Conservation (phyloP, 2,888 invertebrate species). For the Megaustenia siamemsis region DNA sequence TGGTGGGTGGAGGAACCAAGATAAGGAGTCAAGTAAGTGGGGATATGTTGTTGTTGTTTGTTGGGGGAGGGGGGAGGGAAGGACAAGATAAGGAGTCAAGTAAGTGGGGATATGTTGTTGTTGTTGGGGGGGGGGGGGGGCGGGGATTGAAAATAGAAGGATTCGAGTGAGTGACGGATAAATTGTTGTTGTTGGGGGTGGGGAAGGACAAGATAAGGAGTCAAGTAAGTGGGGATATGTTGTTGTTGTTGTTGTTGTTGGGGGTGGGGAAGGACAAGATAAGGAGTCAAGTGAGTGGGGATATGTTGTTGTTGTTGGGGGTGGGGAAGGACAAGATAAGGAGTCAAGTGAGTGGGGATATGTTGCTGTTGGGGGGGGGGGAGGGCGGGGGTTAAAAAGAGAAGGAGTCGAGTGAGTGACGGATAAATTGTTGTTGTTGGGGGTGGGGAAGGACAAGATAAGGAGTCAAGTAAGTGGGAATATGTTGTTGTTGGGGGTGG, state of each 20-base stretch:
- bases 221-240: background rate
- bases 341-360: background rate
- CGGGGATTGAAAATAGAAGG: background rate
- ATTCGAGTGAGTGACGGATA: constrained; percentile 25
- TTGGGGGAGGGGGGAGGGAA: constrained; percentile 20
- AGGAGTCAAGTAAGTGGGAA: background rate
- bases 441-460: background rate
- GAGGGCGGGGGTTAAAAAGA: background rate
- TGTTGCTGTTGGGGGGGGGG: background rate
- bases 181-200: background rate
- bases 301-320: too few species aligned
- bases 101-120: background rate
- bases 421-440: background rate
- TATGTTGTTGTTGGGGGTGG: background rate
- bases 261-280: background rate
- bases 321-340: too few species aligned
- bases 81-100: background rate
- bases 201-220: background rate
- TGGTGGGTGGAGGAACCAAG: too few species aligned
- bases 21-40: too few species aligned
- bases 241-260: background rate
- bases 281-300: too few species aligned
- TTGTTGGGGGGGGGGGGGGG: background rate
- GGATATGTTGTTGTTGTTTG: too few species aligned
- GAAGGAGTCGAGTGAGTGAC: background rate